Evolutionary conservation across 2,888 invertebrate genomes (phyloP), one percentile per base, ranked within the genome.

Genomic region (Agapostemon virescens): DNA sequence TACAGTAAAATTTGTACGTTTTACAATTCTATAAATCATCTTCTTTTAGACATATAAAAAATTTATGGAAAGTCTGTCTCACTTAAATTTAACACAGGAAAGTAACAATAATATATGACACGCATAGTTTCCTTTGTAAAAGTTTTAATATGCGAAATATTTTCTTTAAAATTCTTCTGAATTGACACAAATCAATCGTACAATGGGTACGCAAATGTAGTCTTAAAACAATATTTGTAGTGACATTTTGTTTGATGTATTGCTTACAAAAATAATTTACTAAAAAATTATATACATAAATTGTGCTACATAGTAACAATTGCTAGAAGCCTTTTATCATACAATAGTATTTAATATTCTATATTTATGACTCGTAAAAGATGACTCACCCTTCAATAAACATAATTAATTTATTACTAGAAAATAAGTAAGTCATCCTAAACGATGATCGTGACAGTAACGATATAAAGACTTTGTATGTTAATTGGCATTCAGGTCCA

Each of bases 401-500:
- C 13, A 36, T 63, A 71, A 55, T 58, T 69, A 77, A 33, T 69
- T 42, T 58, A 74, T 67, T 33, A 52, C 33, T 67, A 68, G 30
- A 15, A 74, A 36, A 30, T 69, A 40, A 63, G 42, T 17, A 70
- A 66, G 69, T 79, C 69, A 73, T 74, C 33, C 38, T 33, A 40
- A 78, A 69, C 63, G 70, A 15, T 61, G 38, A 70, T n/a, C 63
- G 63, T 61, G 58, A 79, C 69, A 61, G 13, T 69, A 77, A 61
- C 38, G 68, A 68, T 82, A 85, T 75, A 85, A 80, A 85, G 82
- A 68, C 58, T 75, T 52, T 78, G 42, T 81, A 69, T 70, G 75
- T 74, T 75, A 81, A 58, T 81, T 76, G 77, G 81, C 83, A 85
- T 70, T 83, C 83, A 87, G 82, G 79, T 82, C 83, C 85, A 87